Conservation (phyloP, 1,140 invertebrate genomes). For the Pygmarrhopalites habei region DNA sequence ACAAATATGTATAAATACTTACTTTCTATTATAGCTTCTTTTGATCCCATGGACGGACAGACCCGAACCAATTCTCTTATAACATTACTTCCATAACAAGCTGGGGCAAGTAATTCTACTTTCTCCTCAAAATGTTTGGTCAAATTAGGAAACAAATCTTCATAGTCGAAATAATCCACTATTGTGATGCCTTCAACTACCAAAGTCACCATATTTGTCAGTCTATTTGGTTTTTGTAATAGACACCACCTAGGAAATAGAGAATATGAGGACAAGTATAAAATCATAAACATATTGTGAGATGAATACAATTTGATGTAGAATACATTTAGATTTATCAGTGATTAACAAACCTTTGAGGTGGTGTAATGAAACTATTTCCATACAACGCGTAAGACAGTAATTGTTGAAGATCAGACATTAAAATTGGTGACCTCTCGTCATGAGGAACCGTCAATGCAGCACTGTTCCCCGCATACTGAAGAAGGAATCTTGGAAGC, state of each 20-base stretch:
- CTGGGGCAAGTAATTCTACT: conserved; percentile 66
- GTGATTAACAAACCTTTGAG: conserved; percentile 40
- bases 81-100: conserved; percentile 59
- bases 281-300: too few relatives aligned
- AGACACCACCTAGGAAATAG: conserved; percentile 62
- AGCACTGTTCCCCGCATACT: conserved; percentile 37
- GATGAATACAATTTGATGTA: too few relatives aligned
- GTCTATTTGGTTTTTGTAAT: conserved; percentile 61
- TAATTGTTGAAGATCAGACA: conserved; percentile 74
- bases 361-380: conserved; percentile 53
- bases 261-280: too few relatives aligned
- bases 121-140: conserved; percentile 45
- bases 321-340: conserved; percentile 13
- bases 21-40: too few relatives aligned
- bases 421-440: conserved; percentile 61
- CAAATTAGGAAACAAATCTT: conserved; percentile 54
- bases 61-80: conserved; percentile 74
- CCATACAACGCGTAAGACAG: conserved; percentile 66
- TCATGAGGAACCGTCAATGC: conserved; percentile 31
- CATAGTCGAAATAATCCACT: conserved; percentile 60
- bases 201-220: conserved; percentile 63
- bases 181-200: conserved; percentile 69
- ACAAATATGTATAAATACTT: too few relatives aligned
- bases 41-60: too few relatives aligned
- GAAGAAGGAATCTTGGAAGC: conserved; percentile 39